Evolutionary conservation across 2,797 vertebrate genomes (phyloP).

Genomic region (Sebastes hubbsi): DNA sequence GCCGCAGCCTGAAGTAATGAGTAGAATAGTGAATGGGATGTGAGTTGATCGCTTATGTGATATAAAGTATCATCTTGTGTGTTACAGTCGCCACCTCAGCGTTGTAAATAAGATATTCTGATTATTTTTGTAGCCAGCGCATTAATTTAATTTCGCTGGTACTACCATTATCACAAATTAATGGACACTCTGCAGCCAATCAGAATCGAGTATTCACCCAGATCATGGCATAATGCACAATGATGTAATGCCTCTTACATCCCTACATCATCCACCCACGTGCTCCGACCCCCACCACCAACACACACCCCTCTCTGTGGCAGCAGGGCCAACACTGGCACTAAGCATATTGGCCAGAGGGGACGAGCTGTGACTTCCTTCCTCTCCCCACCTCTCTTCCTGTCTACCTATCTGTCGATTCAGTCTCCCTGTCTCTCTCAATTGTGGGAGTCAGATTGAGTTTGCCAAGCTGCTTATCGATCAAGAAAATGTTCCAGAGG

Average conservation of each 20-base stretch:
- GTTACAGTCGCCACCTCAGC: too few species aligned
- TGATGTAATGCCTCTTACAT: not conserved
- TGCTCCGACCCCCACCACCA: not conserved
- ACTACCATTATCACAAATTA: too few species aligned
- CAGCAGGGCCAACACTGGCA: conserved; percentile 21
- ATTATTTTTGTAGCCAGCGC: too few species aligned
- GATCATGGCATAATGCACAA: not conserved
- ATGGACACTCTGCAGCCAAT: too few species aligned
- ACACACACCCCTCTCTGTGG: conserved; percentile 1
- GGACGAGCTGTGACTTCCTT: conserved; percentile 40
- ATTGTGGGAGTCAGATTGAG: conserved; percentile 21
- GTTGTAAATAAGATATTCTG: too few species aligned
- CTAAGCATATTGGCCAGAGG: conserved; percentile 7
- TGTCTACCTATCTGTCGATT: conserved; percentile 8
- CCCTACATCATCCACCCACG: not conserved
- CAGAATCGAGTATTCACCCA: too few species aligned
- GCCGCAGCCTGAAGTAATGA: too few species aligned
- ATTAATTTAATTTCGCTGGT: too few species aligned
- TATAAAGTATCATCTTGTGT: too few species aligned
- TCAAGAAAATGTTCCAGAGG: not conserved
- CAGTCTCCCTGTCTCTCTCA: conserved; percentile 4
- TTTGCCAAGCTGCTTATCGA: conserved; percentile 46
- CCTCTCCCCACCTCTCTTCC: conserved; percentile 43
- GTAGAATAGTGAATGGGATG: too few species aligned
- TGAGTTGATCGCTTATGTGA: too few species aligned